A percentile compares a stretch with the other conserved stretches of the same genome.
Conservation (phyloP, 1,140 invertebrate species). For the Caenorhabditis tropicalis region DNA sequence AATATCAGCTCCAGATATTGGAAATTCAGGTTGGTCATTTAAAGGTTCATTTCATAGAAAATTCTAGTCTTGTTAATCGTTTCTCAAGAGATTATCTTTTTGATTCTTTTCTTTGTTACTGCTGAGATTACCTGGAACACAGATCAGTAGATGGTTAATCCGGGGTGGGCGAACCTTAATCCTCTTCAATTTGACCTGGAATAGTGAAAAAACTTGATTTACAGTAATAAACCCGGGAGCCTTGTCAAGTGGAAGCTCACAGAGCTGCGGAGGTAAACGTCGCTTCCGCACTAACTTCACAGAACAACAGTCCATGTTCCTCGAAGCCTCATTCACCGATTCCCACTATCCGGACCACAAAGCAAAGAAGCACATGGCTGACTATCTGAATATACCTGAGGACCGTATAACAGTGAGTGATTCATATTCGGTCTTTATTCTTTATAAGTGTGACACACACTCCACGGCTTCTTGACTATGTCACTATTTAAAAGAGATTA, state of each 20-base stretch:
- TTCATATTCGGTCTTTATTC: neutral
- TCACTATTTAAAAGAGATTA: neutral
- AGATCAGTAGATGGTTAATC: neutral
- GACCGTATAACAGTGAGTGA: slow-evolving; percentile 59
- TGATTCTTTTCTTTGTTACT: neutral
- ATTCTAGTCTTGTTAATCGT: neutral
- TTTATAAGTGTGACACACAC: neutral
- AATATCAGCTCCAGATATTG: neutral
- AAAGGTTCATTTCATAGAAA: neutral
- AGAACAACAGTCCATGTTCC: slow-evolving; percentile 51
- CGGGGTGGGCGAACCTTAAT: neutral
- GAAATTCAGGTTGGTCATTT: neutral
- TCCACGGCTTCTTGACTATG: neutral
- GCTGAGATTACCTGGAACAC: neutral
- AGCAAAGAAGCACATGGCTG: slow-evolving; percentile 55
- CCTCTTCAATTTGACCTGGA: neutral
- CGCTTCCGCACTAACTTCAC: slow-evolving; percentile 61
- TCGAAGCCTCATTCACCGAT: slow-evolving; percentile 60
- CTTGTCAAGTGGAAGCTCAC: neutral
- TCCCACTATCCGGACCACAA: slow-evolving; percentile 60
- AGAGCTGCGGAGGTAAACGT: slow-evolving; percentile 17
- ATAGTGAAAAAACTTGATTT: too few species aligned
- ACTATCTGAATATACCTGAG: slow-evolving; percentile 53
- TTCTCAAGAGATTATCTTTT: neutral
- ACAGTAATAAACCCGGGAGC: neutral